Evolutionary conservation across 2,888 invertebrate species (phyloP), one percentile per base, ranked within the genome.

Genomic region (Dryobota labecula): DNA sequence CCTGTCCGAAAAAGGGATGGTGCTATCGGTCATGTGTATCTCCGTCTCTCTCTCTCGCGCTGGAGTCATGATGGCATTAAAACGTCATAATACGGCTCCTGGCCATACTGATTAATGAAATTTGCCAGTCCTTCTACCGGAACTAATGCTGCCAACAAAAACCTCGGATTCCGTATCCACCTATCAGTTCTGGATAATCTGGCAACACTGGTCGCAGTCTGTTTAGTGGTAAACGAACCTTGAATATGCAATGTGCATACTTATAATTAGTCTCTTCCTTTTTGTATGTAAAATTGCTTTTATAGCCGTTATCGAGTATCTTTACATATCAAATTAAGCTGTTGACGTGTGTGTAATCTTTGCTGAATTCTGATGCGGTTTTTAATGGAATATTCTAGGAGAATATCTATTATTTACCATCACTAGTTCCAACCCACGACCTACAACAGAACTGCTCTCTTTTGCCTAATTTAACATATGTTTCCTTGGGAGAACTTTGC

Each of bases 261-360:
- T 81, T 79, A 71, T 64, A 85, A 84, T 87, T 86, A 77, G 49
- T 20, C n/a, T 70, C 70, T 82, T 82, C 86, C 84, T 51, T 82
- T 83, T 67, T 65, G 49, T 60, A 75, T 65, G 75, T 60, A 47
- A 82, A 84, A 82, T 78, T 76, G 70, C 45, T 58, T 62, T 78
- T 60, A 73, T 73, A 45, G 56, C 36, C 36, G 69, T 71, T 80
- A 81, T 78, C 70, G 30, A 5, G 27, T 71, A 71, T 73, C 72
- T 82, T 57, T 65, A 70, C 30, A 63, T 68, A 68, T 80, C 64
- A 70, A 76, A 82, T 82, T 70, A 62, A 69, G 30, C 33, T 61
- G 66, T 68, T 63, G 67, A 65, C 66, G 66, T 76, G 62, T 69
- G 47, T 51, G 58, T 51, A 70, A 76, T 76, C 71, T 68, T 53